Evolutionary conservation across 2,113 vertebrate genomes (phyloP), one percentile per base, ranked within the genome.

Genomic region (Tonatia bakeri): DNA sequence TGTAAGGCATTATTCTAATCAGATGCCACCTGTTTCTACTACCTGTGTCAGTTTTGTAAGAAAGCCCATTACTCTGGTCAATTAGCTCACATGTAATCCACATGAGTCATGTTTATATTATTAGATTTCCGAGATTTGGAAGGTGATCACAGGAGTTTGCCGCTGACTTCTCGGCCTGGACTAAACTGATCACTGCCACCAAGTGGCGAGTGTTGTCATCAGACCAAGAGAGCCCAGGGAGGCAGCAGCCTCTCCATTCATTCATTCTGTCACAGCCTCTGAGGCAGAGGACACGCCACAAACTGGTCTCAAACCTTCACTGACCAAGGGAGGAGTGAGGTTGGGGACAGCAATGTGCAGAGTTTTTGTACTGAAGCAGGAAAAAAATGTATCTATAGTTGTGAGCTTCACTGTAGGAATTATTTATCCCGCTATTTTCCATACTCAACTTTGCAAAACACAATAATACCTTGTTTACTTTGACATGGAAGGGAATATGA

Each of bases 141-240:
- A 87, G 65, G 22, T 65, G 65, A 79, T 75, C 84, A 52, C 40
- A 26, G 36, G 36, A 26, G 31, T 82, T 52, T 83, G 67, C 26
- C 14, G 20, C 0, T 13, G 19, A 52, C 43, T 73, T 10, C 33
- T 90, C 76, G 19, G 40, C 26, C 86, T 56, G 70, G 45, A 43
- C 80, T 73, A 61, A 92, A 92, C 59, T 3, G 11, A 87, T 77
- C 50, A 50, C 96, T 92, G 97, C 95, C 97, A 87, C 96, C 97
- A 81, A 91, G 95, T 94, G 96, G 94, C 77, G n/a, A 45, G 61
- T 14, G n/a, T 38, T 91, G 70, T 69, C 91, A 76, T 0, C 26
- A 52, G 7, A 36, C 61, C 1, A 0, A 76, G 8, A 1, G 1
- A 75, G 38, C n/a, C 13, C 10, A 10, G 0, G 26, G 43, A 52